A percentile compares a stretch with the other conserved stretches of the same genome.
Conservation (phyloP, 2,888 invertebrate genomes). For the Trimorus sp. region DNA sequence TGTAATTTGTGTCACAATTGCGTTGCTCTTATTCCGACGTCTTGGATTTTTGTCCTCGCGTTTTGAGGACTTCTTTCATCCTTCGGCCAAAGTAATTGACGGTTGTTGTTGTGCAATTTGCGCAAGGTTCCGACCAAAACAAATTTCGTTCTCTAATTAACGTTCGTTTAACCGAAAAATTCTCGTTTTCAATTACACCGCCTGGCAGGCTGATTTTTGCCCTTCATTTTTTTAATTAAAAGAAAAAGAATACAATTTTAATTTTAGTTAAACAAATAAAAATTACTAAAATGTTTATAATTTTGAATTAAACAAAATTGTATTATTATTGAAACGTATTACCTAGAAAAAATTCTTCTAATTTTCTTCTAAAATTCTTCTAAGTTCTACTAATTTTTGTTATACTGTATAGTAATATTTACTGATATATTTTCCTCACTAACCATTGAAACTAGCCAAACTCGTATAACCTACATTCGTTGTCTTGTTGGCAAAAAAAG, state of each 20-base stretch:
- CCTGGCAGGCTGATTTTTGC: neutral
- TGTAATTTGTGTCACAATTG: slow-evolving; percentile 34
- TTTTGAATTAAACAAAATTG: too few species aligned
- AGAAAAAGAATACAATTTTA: slow-evolving; percentile 20
- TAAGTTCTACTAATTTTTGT: too few species aligned
- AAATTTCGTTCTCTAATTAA: slow-evolving; percentile 38
- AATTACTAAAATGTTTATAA: too few species aligned
- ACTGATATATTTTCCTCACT: too few species aligned
- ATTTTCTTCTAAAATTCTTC: too few species aligned
- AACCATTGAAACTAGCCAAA: too few species aligned
- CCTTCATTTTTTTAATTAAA: slow-evolving; percentile 40
- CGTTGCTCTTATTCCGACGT: slow-evolving; percentile 39
- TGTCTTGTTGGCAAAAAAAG: too few species aligned
- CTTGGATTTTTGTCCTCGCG: slow-evolving; percentile 48
- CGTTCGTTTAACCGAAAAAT: slow-evolving; percentile 26
- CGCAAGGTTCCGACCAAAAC: slow-evolving; percentile 28
- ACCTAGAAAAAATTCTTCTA: too few species aligned
- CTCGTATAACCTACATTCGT: too few species aligned
- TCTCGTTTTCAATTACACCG: slow-evolving; percentile 39
- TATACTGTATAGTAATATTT: too few species aligned
- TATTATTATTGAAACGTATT: neutral
- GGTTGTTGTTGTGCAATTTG: slow-evolving; percentile 50
- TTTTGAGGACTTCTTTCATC: slow-evolving; percentile 20
- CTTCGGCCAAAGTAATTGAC: slow-evolving; percentile 35
- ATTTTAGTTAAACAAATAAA: too few species aligned